A percentile compares a stretch with the other conserved stretches of the same genome.
phyloP scores from a whole-genome alignment of 2,888 invertebrate genomes.

The Yponomeuta evonymella region DNA sequence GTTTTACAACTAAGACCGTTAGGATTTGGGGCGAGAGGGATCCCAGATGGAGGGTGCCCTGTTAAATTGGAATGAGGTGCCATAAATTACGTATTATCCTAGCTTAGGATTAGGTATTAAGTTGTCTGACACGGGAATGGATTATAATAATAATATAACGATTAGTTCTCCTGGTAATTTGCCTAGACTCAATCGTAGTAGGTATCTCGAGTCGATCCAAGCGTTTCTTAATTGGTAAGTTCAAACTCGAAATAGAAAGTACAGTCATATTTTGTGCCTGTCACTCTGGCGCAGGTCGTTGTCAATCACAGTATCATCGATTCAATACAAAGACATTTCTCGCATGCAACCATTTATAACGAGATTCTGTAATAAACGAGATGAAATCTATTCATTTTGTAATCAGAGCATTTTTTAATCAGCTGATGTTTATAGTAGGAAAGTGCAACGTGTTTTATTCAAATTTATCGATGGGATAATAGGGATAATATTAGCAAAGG shows the following conservation, averaged over 20 bases:
- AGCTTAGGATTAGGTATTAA: not conserved
- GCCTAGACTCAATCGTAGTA: not conserved
- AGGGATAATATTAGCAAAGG: too few species aligned
- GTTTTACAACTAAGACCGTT: too few species aligned
- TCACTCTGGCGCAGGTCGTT: constrained; percentile 13
- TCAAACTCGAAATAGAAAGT: constrained; percentile 11
- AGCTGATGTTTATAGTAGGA: not conserved
- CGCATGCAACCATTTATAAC: not conserved
- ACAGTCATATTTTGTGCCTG: constrained; percentile 8
- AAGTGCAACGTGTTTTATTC: not conserved
- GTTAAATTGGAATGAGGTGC: too few species aligned
- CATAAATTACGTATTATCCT: too few species aligned
- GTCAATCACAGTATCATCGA: constrained; percentile 10
- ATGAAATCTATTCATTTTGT: not conserved
- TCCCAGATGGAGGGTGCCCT: too few species aligned
- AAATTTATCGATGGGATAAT: not conserved
- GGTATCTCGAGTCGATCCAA: not conserved
- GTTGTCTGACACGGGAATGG: not conserved
- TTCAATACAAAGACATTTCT: not conserved
- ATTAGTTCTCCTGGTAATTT: not conserved
- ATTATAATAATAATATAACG: not conserved
- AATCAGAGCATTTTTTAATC: not conserved
- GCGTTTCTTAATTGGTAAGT: not conserved
- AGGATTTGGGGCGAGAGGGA: too few species aligned
- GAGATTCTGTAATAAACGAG: not conserved